Conservation (phyloP, 2,113 vertebrate genomes). For the Eptesicus fuscus region DNA sequence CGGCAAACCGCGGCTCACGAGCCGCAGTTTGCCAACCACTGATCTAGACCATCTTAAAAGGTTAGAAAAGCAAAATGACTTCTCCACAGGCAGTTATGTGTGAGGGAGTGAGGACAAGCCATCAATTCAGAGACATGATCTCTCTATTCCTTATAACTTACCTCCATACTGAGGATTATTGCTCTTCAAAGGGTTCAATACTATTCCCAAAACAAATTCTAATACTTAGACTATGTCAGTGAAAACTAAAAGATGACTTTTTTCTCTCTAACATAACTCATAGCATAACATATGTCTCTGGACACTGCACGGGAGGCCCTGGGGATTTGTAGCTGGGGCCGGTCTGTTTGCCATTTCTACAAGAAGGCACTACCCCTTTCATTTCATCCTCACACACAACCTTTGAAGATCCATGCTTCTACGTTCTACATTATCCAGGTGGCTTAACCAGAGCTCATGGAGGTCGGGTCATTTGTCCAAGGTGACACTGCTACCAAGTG, state of each 20-base stretch:
- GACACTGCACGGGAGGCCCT: too few species aligned
- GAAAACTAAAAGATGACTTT: neutral
- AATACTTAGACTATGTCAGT: neutral
- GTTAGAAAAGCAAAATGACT: neutral
- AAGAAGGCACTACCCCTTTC: neutral
- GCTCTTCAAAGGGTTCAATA: neutral
- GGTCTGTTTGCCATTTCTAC: rapidly evolving
- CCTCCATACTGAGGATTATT: neutral
- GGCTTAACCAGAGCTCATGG: neutral
- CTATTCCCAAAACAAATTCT: neutral
- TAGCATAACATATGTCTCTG: neutral
- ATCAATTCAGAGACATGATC: neutral
- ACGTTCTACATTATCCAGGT: neutral
- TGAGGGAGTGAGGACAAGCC: neutral
- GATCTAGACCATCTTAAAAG: neutral
- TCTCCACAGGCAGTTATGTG: neutral
- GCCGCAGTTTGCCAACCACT: too few species aligned
- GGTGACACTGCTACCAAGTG: neutral
- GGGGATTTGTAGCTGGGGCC: neutral
- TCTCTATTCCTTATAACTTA: neutral
- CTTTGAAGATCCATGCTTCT: neutral
- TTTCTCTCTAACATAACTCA: neutral
- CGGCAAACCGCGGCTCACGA: too few species aligned
- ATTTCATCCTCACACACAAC: neutral
- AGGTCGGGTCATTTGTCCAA: neutral